Base-by-base conservation (phyloP, 2,888 invertebrate genomes). In the Petrolisthes manimaculis region DNA sequence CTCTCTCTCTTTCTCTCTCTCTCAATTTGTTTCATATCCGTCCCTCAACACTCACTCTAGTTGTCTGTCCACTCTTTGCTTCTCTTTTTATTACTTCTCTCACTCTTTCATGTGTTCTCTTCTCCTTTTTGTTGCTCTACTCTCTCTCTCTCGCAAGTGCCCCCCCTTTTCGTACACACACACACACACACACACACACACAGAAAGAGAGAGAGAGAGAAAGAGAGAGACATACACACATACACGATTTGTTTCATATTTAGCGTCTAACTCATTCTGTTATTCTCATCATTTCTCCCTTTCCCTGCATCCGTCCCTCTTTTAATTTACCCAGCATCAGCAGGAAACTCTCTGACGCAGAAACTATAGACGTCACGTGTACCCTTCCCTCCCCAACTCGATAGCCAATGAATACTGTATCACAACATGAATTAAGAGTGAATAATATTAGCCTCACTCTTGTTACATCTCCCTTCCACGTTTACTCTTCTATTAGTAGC, bases 171-270 rank as follows among this genome's bases (percentile, higher is more conserved):
- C 61, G 56, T 9, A 12, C 18, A 37, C 69, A 24, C 54, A 18
- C 21, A 37, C 53, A 9, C 71, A 51, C 21, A 51, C 18, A 61
- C 18, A 61, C 18, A 61, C 18, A 61, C 18, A n/a, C 18, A 37
- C 37, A 37, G n/a, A n/a, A n/a, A n/a, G n/a, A n/a, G n/a, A n/a
- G n/a, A n/a, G n/a, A 4, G 55, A 12, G 55, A 4, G 3, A 97
- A 98, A 93, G 98, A 98, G 93, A 97, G 97, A 6, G 96, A 98
- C 37, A 37, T 2, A 37, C 37, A 37, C 37, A 37, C 37, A 37
- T 37, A 37, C 37, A 37, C 37, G 2, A 37, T 37, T 37, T 37
- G 1, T 37, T 37, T 37, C 37, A 37, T 37, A 37, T 37, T 37
- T 4, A 8, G n/a, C 18, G n/a, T 55, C 18, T 56, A 53, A n/a